A percentile compares a stretch with the other conserved stretches of the same genome.
Conservation (phyloP, 2,888 invertebrate genomes). For the Cephus runcator region DNA sequence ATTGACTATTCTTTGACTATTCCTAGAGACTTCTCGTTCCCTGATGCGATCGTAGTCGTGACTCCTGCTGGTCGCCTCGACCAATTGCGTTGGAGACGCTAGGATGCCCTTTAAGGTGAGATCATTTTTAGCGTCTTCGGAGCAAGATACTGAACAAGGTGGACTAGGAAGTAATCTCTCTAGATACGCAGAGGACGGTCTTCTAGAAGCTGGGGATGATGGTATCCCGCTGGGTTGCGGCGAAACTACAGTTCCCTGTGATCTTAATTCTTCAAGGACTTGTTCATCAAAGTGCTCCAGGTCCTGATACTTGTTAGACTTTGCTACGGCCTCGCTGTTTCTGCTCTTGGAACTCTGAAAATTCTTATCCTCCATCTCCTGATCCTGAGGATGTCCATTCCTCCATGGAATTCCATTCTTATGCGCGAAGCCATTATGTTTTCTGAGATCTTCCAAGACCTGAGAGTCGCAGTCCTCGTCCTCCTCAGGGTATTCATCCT, state of each 20-base stretch:
- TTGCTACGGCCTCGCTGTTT: conserved; percentile 50
- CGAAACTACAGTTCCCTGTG: conserved; percentile 70
- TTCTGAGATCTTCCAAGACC: conserved; percentile 35
- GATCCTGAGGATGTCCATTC: not conserved
- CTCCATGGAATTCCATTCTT: not conserved
- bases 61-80: conserved; percentile 5
- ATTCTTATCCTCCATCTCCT: conserved; percentile 10
- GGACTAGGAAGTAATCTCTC: conserved; percentile 77
- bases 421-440: not conserved
- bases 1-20: conserved; percentile 21
- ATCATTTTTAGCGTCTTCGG: conserved; percentile 75
- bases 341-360: conserved; percentile 33
- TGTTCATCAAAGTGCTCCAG: conserved; percentile 68
- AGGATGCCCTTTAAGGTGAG: conserved; percentile 47
- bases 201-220: conserved; percentile 42
- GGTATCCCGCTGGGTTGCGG: conserved; percentile 80
- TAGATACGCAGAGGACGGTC: conserved; percentile 62
- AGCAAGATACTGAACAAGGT: conserved; percentile 75
- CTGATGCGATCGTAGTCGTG: not conserved
- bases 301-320: conserved; percentile 36
- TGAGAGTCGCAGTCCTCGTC: conserved; percentile 50
- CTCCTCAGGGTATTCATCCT: conserved; percentile 32
- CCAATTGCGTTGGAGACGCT: conserved; percentile 26
- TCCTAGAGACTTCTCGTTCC: conserved; percentile 11
- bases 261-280: conserved; percentile 72